Conservation (phyloP, 2,888 invertebrate genomes). For the Bellardia pandia region DNA sequence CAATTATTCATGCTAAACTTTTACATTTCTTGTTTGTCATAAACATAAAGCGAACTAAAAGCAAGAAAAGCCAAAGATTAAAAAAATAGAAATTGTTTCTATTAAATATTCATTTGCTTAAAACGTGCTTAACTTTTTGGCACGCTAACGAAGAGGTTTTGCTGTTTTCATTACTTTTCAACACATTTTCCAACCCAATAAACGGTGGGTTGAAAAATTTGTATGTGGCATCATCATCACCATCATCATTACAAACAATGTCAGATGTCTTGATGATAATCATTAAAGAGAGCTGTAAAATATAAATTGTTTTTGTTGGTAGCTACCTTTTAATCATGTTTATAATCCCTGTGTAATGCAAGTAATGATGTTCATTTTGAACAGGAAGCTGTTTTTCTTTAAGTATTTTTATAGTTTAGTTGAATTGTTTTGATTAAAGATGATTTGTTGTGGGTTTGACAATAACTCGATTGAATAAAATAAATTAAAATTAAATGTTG, state of each 20-base stretch:
- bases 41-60: not conserved
- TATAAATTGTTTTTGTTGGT: constrained; percentile 30
- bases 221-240: not conserved
- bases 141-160: constrained; percentile 10
- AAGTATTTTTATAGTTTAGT: not conserved
- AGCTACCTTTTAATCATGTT: constrained; percentile 23
- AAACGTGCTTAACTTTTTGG: constrained; percentile 34
- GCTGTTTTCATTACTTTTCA: not conserved
- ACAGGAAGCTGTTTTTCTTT: constrained; percentile 12
- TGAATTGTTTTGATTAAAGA: constrained; percentile 37
- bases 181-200: not conserved
- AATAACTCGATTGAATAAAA: constrained; percentile 23
- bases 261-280: constrained; percentile 8
- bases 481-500: too few species aligned
- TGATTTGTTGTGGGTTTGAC: constrained; percentile 30
- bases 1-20: constrained; percentile 23
- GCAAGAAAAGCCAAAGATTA: not conserved
- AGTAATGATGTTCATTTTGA: not conserved
- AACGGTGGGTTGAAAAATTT: not conserved
- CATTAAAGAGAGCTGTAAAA: constrained; percentile 49
- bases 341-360: constrained; percentile 40
- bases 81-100: constrained; percentile 17
- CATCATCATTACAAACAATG: not conserved
- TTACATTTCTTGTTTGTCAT: not conserved
- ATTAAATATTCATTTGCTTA: constrained; percentile 32